These are phyloP conservation scores for Rhea pennata DNA, from an alignment of 2,113 vertebrate genomes.

Conservation along the genomic window DNA sequence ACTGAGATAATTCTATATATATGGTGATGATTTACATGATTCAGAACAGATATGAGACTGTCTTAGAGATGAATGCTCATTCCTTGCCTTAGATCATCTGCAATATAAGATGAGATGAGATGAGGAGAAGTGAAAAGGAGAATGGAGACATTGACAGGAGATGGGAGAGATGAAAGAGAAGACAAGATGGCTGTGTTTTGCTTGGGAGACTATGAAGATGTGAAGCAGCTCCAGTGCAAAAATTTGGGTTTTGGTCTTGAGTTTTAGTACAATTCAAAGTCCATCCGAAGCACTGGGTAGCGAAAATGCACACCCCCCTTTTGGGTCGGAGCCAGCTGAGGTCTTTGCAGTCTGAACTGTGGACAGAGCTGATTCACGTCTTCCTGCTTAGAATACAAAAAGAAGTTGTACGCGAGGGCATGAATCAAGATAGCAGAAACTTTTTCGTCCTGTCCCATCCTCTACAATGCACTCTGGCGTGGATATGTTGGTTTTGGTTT, in stretches of 20 bases:
- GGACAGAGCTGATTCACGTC: not conserved
- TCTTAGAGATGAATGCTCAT: not conserved
- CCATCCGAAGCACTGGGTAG: not conserved
- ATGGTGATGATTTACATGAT: not conserved
- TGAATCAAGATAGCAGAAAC: not conserved
- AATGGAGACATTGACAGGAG: not conserved
- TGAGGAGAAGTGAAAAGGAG: not conserved
- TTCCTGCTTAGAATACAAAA: not conserved
- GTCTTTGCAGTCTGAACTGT: not conserved
- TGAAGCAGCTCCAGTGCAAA: not conserved
- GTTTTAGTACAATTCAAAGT: not conserved
- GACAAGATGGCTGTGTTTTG: not conserved
- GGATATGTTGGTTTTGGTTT: fast-evolving
- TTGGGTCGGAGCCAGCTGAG: not conserved
- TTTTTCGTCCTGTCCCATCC: not conserved
- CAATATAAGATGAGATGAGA: not conserved
- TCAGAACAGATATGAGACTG: not conserved
- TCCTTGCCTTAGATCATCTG: not conserved
- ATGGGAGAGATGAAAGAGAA: not conserved
- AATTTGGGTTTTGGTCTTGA: not conserved
- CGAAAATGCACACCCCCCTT: fast-evolving
- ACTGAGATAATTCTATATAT: not conserved
- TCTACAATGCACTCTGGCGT: fast-evolving
- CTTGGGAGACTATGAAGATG: not conserved
- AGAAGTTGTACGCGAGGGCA: fast-evolving